Percentiles rank a stretch among this genome's conserved stretches.
Evolutionary conservation across 2,888 invertebrate genomes (phyloP).

Genomic region (Pantelozetes paolii): DNA sequence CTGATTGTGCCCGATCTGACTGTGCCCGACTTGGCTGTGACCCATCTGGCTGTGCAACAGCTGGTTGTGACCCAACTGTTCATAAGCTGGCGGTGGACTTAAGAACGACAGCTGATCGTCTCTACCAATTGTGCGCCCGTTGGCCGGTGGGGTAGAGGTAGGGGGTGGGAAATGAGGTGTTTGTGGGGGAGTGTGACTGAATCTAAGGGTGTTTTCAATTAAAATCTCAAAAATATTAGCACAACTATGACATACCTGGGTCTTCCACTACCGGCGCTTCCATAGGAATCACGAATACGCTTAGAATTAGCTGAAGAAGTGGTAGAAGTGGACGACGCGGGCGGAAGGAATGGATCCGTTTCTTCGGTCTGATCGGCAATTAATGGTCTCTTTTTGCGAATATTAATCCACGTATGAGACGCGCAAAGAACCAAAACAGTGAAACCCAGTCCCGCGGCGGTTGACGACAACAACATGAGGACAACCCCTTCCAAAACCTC

Average conservation of each 20-base stretch:
- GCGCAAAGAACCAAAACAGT: slow-evolving; percentile 89
- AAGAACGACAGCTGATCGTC: slow-evolving; percentile 43
- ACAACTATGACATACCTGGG: slow-evolving; percentile 33
- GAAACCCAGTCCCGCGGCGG: slow-evolving; percentile 79
- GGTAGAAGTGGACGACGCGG: slow-evolving; percentile 43
- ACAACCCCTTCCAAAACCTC: slow-evolving; percentile 70
- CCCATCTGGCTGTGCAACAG: neutral
- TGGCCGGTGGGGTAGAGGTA: slow-evolving; percentile 39
- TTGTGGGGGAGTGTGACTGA: slow-evolving; percentile 48
- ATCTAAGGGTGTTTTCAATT: slow-evolving; percentile 42
- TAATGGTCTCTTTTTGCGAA: slow-evolving; percentile 57
- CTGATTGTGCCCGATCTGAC: neutral
- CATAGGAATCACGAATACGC: slow-evolving; percentile 40
- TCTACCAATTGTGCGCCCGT: slow-evolving; percentile 32
- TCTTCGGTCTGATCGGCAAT: slow-evolving; percentile 39
- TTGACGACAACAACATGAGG: slow-evolving; percentile 81
- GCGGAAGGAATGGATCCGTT: slow-evolving; percentile 43
- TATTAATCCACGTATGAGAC: slow-evolving; percentile 95
- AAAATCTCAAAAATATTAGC: neutral
- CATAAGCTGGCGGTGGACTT: slow-evolving; percentile 44
- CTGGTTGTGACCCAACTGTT: slow-evolving; percentile 41
- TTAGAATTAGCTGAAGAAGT: slow-evolving; percentile 42
- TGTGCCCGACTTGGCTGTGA: neutral
- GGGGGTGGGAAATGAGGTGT: slow-evolving; percentile 47
- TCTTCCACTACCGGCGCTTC: slow-evolving; percentile 38